Evolutionary conservation across 2,888 invertebrate genomes (phyloP).

Genomic region (Gymnosoma rotundatum): DNA sequence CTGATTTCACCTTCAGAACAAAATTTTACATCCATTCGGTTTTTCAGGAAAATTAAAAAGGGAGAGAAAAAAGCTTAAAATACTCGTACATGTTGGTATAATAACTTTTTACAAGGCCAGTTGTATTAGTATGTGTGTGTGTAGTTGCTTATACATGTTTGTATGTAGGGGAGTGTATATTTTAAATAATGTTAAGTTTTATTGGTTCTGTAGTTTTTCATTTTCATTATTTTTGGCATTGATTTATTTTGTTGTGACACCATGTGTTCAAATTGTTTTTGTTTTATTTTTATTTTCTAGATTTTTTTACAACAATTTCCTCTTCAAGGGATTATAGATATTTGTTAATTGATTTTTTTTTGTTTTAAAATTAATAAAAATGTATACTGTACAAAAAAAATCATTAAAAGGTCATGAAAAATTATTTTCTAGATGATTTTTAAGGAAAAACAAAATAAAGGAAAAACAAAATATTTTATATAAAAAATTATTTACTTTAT

Average conservation of each 20-base stretch:
- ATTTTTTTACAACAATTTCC: not conserved
- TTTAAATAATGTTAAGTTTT: conserved; percentile 3
- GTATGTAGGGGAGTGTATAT: not conserved
- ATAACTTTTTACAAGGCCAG: not conserved
- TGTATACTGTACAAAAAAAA: conserved; percentile 3
- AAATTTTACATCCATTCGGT: too few species aligned
- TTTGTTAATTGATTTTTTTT: conserved; percentile 33
- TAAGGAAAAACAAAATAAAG: too few species aligned
- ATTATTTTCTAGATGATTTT: not conserved
- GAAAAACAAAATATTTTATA: too few species aligned
- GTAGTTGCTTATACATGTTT: too few species aligned
- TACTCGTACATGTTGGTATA: too few species aligned
- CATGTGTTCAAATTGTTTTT: conserved; percentile 47
- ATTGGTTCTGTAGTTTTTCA: conserved; percentile 2
- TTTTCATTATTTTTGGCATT: conserved; percentile 48
- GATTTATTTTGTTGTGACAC: conserved; percentile 59
- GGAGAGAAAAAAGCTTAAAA: not conserved
- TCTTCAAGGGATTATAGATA: conserved; percentile 24
- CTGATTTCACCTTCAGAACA: too few species aligned
- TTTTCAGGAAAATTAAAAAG: too few species aligned
- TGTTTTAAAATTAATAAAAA: too few species aligned
- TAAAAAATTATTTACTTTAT: too few species aligned
- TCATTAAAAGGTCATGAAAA: not conserved
- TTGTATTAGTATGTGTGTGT: not conserved
- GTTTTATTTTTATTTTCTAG: not conserved